Evolutionary conservation across 2,888 invertebrate genomes (phyloP).

Genomic region (Andrena dorsata): DNA sequence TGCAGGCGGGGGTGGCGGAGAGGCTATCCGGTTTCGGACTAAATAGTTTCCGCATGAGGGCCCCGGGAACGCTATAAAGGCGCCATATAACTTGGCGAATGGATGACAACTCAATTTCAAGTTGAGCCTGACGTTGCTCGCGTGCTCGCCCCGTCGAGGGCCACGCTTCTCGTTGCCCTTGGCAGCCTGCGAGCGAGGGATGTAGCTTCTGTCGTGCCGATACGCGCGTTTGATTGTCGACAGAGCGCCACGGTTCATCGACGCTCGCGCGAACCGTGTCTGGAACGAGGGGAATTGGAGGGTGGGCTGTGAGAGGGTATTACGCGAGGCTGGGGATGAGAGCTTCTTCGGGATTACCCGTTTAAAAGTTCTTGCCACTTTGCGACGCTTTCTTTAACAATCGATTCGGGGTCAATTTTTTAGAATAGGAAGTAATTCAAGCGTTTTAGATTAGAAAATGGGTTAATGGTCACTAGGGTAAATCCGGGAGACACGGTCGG

Average conservation of each 20-base stretch:
- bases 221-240: slow-evolving; percentile 16
- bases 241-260: slow-evolving; percentile 18
- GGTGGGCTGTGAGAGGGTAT: not conserved
- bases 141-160: slow-evolving; percentile 81
- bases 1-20: slow-evolving; percentile 19
- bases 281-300: not conserved
- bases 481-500: too few relatives aligned
- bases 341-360: too few relatives aligned
- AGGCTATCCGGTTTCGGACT: slow-evolving; percentile 69
- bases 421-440: too few relatives aligned
- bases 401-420: too few relatives aligned
- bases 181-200: not conserved
- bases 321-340: too few relatives aligned
- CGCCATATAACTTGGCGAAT: slow-evolving; percentile 81
- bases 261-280: not conserved
- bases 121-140: slow-evolving; percentile 81
- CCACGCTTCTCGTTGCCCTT: slow-evolving; percentile 16
- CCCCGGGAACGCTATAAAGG: slow-evolving; percentile 79
- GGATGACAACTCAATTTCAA: slow-evolving; percentile 85
- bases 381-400: too few relatives aligned
- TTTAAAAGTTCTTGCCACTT: too few relatives aligned
- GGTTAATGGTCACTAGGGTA: too few relatives aligned
- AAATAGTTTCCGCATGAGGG: slow-evolving; percentile 81
- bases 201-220: not conserved
- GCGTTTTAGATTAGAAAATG: too few relatives aligned